phyloP scores from a whole-genome alignment of 1,140 invertebrate genomes.

The Eriocheir sinensis region DNA sequence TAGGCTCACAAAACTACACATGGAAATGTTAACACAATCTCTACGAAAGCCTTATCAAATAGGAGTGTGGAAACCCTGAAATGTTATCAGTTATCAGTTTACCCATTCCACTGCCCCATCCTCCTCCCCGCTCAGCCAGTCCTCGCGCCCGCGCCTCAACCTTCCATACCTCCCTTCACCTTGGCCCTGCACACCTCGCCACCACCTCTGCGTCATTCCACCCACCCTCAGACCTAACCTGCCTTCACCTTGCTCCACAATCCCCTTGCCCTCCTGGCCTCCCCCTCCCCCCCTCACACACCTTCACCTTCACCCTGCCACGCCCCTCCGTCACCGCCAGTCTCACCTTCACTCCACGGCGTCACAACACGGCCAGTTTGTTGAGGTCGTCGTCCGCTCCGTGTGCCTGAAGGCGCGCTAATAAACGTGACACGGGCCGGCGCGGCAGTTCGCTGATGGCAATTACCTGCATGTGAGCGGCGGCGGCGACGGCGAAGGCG shows the following conservation, averaged over 20 bases:
- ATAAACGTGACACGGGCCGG: constrained; percentile 1
- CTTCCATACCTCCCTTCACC: too few species aligned
- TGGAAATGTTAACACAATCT: too few species aligned
- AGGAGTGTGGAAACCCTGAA: too few species aligned
- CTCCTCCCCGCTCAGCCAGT: too few species aligned
- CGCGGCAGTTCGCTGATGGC: constrained; percentile 4
- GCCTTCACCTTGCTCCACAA: not conserved
- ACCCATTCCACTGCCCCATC: too few species aligned
- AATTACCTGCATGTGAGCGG: not conserved
- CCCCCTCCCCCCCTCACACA: not conserved
- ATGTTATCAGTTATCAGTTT: too few species aligned
- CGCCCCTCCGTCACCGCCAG: not conserved
- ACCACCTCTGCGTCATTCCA: too few species aligned
- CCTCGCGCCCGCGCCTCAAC: too few species aligned
- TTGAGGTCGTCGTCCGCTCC: not conserved
- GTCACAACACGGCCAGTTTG: not conserved
- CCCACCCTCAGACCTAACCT: not conserved
- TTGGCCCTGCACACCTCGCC: too few species aligned
- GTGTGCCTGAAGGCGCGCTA: not conserved
- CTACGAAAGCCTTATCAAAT: too few species aligned
- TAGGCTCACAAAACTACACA: too few species aligned
- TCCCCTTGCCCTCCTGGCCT: not conserved
- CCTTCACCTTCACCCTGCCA: not conserved
- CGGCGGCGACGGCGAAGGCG: too few species aligned
- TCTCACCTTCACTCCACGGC: not conserved